A percentile compares a stretch with the other conserved stretches of the same genome.
These are phyloP conservation scores for Cyprinella venusta DNA, from an alignment of 2,797 vertebrate species.

Conservation along the genomic window DNA sequence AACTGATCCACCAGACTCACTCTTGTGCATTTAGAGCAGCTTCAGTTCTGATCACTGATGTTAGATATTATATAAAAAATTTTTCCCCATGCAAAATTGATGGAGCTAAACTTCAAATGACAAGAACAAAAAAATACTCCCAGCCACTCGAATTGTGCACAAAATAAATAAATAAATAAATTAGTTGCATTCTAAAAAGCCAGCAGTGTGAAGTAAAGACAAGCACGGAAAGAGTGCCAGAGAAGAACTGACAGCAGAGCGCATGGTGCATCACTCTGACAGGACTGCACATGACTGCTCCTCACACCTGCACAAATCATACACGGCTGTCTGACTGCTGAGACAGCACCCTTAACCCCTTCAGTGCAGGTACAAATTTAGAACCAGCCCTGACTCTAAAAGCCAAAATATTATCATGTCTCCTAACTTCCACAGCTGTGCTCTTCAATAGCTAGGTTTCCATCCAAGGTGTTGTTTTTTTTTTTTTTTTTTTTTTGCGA, in stretches of 20 bases:
- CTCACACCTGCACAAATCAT: slow-evolving; percentile 26
- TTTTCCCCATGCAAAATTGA: neutral
- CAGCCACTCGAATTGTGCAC: too few species aligned
- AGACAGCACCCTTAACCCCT: slow-evolving; percentile 25
- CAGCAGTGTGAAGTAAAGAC: neutral
- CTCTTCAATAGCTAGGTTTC: neutral
- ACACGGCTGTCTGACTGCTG: slow-evolving; percentile 27
- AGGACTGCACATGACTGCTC: slow-evolving; percentile 1
- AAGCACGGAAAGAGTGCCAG: neutral
- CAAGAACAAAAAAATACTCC: too few species aligned
- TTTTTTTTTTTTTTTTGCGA: too few species aligned
- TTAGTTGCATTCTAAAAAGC: neutral
- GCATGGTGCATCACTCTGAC: slow-evolving; percentile 31
- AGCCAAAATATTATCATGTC: neutral
- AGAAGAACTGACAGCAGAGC: neutral
- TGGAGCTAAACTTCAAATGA: neutral
- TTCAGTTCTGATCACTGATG: neutral
- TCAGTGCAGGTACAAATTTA: slow-evolving; percentile 14
- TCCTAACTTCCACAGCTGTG: neutral
- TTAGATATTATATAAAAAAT: neutral
- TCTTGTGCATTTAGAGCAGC: neutral
- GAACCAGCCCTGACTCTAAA: neutral
- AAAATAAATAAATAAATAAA: too few species aligned
- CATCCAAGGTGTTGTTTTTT: too few species aligned
- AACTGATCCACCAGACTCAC: neutral